Evolutionary conservation across 2,888 invertebrate genomes (phyloP), one percentile per base, ranked within the genome.

Genomic region (Bellardia bayeri): DNA sequence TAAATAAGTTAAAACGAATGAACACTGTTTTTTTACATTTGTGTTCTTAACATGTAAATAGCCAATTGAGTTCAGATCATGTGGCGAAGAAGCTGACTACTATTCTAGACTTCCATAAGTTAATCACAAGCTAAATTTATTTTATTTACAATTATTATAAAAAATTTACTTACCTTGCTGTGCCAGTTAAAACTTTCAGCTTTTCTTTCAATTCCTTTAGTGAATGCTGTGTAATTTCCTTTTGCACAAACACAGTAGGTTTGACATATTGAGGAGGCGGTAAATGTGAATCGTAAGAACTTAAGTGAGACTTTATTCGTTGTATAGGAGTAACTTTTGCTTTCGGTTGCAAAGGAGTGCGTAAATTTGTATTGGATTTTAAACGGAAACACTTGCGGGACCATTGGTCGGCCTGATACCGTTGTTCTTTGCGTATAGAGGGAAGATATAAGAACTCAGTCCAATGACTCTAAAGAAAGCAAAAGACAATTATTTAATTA

Each of bases 371-470:
- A 8, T 89, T 89, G 11, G 85, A 74, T 8, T 90, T 87, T 0
- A 90, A 93, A 7, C 95, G 94, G 88, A 94, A 94, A 88, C 95
- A 95, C 42, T 94, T 94, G 1, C 93, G 93, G 66, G 94, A 93
- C 96, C 96, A 96, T 6, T 94, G 94, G 79, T 94, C 94, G 0
- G 95, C 92, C 64, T 94, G 94, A 13, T 94, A 92, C 72, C 94
- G 91, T 91, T 95, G 95, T 42, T 94, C 94, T 82, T 94, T 93
- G 83, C 95, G 94, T 33, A 96, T 94, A 16, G 93, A 91, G 80
- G 95, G 94, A 49, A 95, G 94, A 91, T 96, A 95, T 1, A 97
- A 91, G 90, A 95, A 96, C 90, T 97, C 96, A 16, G 95, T 93
- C 97, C 97, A 97, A 49, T 95, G 95, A 80, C 92, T 92, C 95